Evolutionary conservation across 2,888 invertebrate species (phyloP).

Genomic region (Neoitamus cyanurus): DNA sequence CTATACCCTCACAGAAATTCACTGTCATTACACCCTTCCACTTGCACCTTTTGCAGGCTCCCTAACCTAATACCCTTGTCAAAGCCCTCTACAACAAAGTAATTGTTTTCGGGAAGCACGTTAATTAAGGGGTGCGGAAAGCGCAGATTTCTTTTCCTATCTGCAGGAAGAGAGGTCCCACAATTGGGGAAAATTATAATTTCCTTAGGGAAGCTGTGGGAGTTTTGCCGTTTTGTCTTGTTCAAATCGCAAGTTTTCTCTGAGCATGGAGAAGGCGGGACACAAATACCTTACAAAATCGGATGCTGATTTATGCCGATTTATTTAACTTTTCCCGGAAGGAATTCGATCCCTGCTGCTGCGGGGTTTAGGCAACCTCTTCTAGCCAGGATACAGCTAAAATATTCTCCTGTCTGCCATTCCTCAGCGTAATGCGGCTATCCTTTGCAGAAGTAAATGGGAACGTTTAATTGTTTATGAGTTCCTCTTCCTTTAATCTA

Average conservation of each 20-base stretch:
- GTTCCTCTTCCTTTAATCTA: not conserved
- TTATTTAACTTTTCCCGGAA: not conserved
- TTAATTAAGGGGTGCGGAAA: not conserved
- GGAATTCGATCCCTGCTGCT: not conserved
- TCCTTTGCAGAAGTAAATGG: not conserved
- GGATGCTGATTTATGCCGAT: not conserved
- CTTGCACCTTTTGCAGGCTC: not conserved
- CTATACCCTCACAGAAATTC: not conserved
- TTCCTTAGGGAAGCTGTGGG: not conserved
- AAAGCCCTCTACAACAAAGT: not conserved
- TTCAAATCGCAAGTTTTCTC: not conserved
- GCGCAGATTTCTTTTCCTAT: not conserved
- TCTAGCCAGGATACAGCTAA: not conserved
- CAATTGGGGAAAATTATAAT: not conserved
- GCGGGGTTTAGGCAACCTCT: not conserved
- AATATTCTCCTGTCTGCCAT: not conserved
- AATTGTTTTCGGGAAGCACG: slow-evolving; percentile 1
- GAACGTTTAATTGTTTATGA: not conserved
- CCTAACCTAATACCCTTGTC: not conserved
- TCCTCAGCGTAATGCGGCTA: not conserved
- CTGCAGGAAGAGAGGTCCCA: not conserved
- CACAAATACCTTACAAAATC: not conserved
- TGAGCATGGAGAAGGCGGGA: not conserved
- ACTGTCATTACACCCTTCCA: not conserved
- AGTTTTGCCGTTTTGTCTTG: not conserved